These are phyloP conservation scores for Cataglyphis livida DNA, from an alignment of 2,888 invertebrate species.

Conservation along the genomic window DNA sequence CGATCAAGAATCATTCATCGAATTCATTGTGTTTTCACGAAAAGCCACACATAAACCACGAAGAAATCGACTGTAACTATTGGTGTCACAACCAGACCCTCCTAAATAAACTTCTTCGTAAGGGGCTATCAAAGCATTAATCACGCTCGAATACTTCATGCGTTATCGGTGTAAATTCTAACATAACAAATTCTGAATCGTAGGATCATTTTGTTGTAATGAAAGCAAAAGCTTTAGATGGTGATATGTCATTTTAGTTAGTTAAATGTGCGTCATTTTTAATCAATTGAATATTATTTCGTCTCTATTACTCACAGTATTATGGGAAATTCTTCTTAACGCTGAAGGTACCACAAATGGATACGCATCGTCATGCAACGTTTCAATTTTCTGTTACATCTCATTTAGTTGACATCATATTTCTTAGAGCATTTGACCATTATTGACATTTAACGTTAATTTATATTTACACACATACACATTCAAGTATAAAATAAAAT, in stretches of 20 bases:
- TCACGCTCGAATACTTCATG: slow-evolving; percentile 54
- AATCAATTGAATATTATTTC: slow-evolving; percentile 15
- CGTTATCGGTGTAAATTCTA: slow-evolving; percentile 37
- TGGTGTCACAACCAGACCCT: slow-evolving; percentile 67
- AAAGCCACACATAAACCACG: slow-evolving; percentile 57
- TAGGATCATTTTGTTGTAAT: neutral
- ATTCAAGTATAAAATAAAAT: slow-evolving; percentile 8
- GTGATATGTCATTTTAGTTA: neutral
- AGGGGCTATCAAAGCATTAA: slow-evolving; percentile 57
- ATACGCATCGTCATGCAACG: slow-evolving; percentile 69
- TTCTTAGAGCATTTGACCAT: neutral
- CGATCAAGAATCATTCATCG: neutral
- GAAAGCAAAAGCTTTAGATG: neutral
- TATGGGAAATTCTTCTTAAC: slow-evolving; percentile 37
- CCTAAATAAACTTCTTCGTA: slow-evolving; percentile 68
- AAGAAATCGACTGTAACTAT: slow-evolving; percentile 62
- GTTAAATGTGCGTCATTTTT: neutral
- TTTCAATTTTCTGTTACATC: slow-evolving; percentile 66
- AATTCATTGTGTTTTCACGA: slow-evolving; percentile 33
- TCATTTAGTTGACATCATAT: slow-evolving; percentile 57
- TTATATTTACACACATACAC: neutral
- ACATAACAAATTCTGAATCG: neutral
- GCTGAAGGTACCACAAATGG: slow-evolving; percentile 44
- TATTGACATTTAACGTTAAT: slow-evolving; percentile 12
- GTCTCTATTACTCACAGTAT: slow-evolving; percentile 51